These are phyloP conservation scores for Biston stratarius DNA, from an alignment of 2,888 invertebrate genomes.

Conservation along the genomic window DNA sequence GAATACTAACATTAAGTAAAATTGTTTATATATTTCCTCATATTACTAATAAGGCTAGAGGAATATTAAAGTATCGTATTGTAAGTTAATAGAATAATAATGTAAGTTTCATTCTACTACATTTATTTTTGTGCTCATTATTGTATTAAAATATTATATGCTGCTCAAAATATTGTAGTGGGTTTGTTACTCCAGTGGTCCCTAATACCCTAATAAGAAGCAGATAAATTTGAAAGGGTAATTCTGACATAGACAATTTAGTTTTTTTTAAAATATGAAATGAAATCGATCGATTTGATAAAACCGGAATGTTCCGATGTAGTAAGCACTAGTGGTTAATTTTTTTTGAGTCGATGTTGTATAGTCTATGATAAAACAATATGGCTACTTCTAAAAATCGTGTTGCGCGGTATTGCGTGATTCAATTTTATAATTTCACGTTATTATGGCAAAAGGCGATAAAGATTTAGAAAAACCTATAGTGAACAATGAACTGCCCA, in stretches of 20 bases:
- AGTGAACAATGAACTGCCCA: constrained; percentile 82
- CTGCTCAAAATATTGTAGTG: too few species aligned
- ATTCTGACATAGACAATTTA: constrained; percentile 29
- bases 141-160: too few species aligned
- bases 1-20: too few species aligned
- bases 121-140: too few species aligned
- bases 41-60: too few species aligned
- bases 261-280: background rate
- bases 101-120: too few species aligned
- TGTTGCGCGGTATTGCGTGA: constrained; percentile 85
- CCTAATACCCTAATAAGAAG: background rate
- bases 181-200: too few species aligned
- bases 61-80: too few species aligned
- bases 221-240: constrained; percentile 13
- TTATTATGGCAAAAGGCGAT: constrained; percentile 84
- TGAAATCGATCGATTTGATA: constrained; percentile 20
- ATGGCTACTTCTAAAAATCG: constrained; percentile 71
- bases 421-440: constrained; percentile 63
- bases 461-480: constrained; percentile 85
- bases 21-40: too few species aligned
- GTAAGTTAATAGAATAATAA: too few species aligned
- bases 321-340: constrained; percentile 34
- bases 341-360: constrained; percentile 42
- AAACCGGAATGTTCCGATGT: constrained; percentile 22
- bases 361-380: constrained; percentile 68